Evolutionary conservation across 2,113 vertebrate species (phyloP).

Genomic region (Stigmatopora nigra): DNA sequence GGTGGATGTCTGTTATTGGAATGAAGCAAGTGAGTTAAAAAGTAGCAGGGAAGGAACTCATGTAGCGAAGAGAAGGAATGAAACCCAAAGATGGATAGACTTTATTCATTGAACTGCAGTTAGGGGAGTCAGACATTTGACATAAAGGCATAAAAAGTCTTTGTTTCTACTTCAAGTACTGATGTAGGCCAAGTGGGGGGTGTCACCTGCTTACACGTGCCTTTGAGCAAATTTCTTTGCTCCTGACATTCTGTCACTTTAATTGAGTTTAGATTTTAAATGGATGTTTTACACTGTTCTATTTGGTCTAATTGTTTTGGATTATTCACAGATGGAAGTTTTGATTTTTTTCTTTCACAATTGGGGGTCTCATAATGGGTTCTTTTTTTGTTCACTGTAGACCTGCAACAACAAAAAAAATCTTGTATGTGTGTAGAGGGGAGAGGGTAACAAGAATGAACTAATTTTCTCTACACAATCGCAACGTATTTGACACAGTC

Average conservation of each 20-base stretch:
- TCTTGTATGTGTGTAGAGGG: too few relatives aligned
- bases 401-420: too few relatives aligned
- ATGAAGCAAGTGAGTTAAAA: conserved; percentile 42
- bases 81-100: conserved; percentile 4
- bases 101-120: conserved; percentile 32
- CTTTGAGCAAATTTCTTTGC: conserved; percentile 38
- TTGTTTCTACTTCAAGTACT: conserved; percentile 10
- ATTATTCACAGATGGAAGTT: conserved; percentile 6
- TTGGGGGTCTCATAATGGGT: not conserved
- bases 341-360: conserved; percentile 17
- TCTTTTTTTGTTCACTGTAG: too few relatives aligned
- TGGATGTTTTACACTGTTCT: conserved; percentile 46
- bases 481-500: too few relatives aligned
- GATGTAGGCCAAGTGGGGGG: conserved; percentile 22
- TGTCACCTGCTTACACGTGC: conserved; percentile 31
- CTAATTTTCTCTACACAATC: not conserved
- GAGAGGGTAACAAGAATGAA: not conserved
- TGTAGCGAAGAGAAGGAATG: conserved; percentile 6
- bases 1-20: conserved; percentile 37
- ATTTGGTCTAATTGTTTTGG: conserved; percentile 45
- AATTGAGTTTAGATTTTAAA: conserved; percentile 50
- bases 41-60: conserved; percentile 18
- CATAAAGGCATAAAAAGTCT: conserved; percentile 10
- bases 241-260: conserved; percentile 51
- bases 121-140: conserved; percentile 24